Conservation (phyloP, 2,113 vertebrate species). For the Mustela nigripes region DNA sequence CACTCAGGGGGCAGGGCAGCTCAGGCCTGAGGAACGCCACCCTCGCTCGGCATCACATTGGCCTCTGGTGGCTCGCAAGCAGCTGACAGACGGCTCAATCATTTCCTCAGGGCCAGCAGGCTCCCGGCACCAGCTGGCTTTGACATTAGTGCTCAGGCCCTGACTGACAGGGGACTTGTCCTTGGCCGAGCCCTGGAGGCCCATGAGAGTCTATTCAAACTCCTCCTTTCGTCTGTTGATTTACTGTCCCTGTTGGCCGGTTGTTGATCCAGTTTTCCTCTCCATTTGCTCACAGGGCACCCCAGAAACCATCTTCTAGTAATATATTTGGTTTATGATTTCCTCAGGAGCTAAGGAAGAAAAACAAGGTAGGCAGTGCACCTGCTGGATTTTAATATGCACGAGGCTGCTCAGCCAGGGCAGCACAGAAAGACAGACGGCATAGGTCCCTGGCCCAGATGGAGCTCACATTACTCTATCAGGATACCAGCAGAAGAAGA, state of each 20-base stretch:
- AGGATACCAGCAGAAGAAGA: slow-evolving; percentile 70
- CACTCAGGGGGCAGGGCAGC: neutral
- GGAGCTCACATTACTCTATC: slow-evolving; percentile 86
- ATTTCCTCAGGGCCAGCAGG: slow-evolving; percentile 87
- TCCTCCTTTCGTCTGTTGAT: slow-evolving; percentile 92
- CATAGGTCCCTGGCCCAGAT: slow-evolving; percentile 83
- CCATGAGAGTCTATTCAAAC: slow-evolving; percentile 89
- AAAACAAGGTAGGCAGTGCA: slow-evolving; percentile 88
- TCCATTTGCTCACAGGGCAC: slow-evolving; percentile 92
- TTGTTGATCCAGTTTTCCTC: slow-evolving; percentile 92
- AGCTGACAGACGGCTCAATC: slow-evolving; percentile 93
- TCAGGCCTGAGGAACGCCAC: neutral
- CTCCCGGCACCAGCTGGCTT: slow-evolving; percentile 90
- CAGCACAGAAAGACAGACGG: slow-evolving; percentile 71
- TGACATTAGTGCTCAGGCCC: slow-evolving; percentile 88
- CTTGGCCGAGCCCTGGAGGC: slow-evolving; percentile 87
- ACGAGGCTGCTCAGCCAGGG: slow-evolving; percentile 48
- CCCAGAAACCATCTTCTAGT: slow-evolving; percentile 90
- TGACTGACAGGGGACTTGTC: slow-evolving; percentile 90
- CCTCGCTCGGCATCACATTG: slow-evolving; percentile 87
- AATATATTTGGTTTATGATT: slow-evolving; percentile 94
- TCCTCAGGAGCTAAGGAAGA: slow-evolving; percentile 90
- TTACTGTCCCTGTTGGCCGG: slow-evolving; percentile 89
- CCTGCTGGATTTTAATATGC: slow-evolving; percentile 91
- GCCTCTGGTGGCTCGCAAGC: slow-evolving; percentile 92